Evolutionary conservation across 2,888 invertebrate genomes (phyloP).

Genomic region (Meteorus colon): DNA sequence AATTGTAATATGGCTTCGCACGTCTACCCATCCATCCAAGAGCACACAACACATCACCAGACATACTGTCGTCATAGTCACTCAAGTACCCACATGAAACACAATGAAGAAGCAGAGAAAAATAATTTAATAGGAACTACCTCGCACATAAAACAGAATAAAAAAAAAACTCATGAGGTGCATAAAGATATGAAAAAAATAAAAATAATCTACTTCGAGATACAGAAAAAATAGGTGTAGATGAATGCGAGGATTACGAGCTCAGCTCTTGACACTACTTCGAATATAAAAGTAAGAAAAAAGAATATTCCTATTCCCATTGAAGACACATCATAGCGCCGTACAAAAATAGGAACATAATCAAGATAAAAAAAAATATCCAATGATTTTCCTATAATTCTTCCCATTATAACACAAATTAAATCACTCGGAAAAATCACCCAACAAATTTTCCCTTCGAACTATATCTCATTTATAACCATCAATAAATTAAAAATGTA

Average conservation of each 20-base stretch:
- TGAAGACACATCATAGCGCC: background rate
- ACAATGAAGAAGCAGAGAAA: background rate
- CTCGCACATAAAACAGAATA: background rate
- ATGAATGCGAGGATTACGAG: background rate
- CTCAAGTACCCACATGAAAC: background rate
- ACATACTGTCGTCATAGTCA: background rate
- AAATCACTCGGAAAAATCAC: background rate
- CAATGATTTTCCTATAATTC: background rate
- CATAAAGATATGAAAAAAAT: background rate
- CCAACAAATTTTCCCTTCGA: no score
- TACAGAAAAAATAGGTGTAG: background rate
- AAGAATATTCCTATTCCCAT: background rate
- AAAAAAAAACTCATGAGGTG: background rate
- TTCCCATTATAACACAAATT: background rate
- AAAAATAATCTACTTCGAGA: background rate
- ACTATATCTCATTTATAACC: no score
- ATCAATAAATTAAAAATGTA: no score
- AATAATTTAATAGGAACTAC: background rate
- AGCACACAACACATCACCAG: background rate
- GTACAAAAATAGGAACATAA: background rate
- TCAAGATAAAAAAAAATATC: background rate
- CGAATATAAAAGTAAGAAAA: background rate
- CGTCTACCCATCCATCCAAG: background rate
- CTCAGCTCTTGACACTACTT: background rate
- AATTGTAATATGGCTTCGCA: background rate